Evolutionary conservation across 2,888 invertebrate genomes (phyloP).

Genomic region (Vandiemenella viatica): DNA sequence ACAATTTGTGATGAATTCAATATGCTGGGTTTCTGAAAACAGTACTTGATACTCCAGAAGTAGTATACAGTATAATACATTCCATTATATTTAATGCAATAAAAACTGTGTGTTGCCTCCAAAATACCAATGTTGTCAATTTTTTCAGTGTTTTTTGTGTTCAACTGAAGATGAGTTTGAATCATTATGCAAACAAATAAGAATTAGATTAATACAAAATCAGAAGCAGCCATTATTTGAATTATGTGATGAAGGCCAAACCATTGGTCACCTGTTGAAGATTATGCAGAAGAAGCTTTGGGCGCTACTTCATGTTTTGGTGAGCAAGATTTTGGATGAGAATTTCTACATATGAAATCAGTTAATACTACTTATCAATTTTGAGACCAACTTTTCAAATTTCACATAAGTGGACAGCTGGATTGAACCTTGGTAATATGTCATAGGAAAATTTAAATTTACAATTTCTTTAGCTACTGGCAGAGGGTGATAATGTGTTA

Average conservation of each 20-base stretch:
- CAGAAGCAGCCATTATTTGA: conserved; percentile 75
- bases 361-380: neutral
- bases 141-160: conserved; percentile 75
- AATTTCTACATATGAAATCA: neutral
- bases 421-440: neutral
- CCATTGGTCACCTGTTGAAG: conserved; percentile 50
- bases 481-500: neutral
- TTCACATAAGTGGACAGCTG: neutral
- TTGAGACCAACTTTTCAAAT: neutral
- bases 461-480: neutral
- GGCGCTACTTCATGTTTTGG: conserved; percentile 26
- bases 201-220: conserved; percentile 47
- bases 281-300: conserved; percentile 27
- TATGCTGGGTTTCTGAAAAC: no score
- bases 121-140: conserved; percentile 13
- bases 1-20: no score
- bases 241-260: conserved; percentile 60
- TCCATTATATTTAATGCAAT: no score
- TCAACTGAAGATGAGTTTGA: conserved; percentile 68
- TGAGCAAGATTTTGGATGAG: neutral
- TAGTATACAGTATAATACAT: no score
- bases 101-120: neutral
- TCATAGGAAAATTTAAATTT: neutral
- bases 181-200: conserved; percentile 51
- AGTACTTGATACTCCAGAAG: no score